Conservation (phyloP, 2,113 vertebrate genomes). For the Mormoops blainvillei region DNA sequence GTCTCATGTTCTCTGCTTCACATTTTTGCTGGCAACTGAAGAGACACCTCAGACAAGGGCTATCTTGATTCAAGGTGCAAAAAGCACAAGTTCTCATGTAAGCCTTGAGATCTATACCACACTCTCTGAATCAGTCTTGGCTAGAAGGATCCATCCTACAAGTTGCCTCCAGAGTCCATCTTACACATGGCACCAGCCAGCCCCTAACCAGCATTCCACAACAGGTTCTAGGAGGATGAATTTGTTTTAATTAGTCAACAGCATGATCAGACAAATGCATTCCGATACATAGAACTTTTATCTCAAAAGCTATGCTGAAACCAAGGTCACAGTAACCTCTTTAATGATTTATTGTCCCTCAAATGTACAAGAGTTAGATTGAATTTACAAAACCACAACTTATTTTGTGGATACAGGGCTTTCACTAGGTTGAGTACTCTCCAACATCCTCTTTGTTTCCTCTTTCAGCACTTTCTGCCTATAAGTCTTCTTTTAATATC, state of each 20-base stretch:
- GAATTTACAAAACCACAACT: constrained; percentile 52
- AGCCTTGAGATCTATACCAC: background rate
- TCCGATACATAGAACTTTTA: constrained; percentile 68
- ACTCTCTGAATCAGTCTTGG: background rate
- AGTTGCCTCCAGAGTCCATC: background rate
- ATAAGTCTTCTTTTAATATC: constrained; percentile 37
- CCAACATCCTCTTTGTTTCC: constrained; percentile 15
- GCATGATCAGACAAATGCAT: constrained; percentile 47
- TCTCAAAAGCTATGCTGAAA: constrained; percentile 65
- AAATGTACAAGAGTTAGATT: constrained; percentile 55
- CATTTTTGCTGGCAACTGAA: background rate
- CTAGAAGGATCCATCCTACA: background rate
- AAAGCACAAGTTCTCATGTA: background rate
- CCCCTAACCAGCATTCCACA: constrained; percentile 57
- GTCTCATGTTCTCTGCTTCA: background rate
- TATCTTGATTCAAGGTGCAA: background rate
- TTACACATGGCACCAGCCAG: background rate
- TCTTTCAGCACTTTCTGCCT: constrained; percentile 57
- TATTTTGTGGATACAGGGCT: constrained; percentile 44
- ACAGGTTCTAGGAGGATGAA: constrained; percentile 1
- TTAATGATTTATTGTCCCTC: constrained; percentile 55
- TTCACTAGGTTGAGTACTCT: constrained; percentile 26
- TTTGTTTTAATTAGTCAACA: constrained; percentile 73
- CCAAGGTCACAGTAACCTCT: constrained; percentile 54
- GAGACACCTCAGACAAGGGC: background rate